A percentile compares a stretch with the other conserved stretches of the same genome.
Conservation (phyloP, 2,113 vertebrate species). For the Nerophis lumbriciformis region DNA sequence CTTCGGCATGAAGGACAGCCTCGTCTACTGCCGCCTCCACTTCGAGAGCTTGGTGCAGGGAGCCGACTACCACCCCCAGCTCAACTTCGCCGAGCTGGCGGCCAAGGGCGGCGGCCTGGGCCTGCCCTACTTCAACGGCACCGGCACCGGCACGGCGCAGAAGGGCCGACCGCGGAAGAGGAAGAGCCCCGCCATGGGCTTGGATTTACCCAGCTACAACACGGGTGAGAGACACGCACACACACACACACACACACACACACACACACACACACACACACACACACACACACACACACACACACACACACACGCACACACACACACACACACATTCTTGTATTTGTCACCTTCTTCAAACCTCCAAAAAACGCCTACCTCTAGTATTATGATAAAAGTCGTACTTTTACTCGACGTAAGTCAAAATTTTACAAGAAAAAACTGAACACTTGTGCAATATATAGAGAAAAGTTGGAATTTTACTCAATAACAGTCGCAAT, state of each 20-base stretch:
- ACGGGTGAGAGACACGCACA: constrained; percentile 78
- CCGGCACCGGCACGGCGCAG: constrained; percentile 89
- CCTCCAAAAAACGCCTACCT: too few species aligned
- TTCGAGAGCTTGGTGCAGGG: constrained; percentile 95
- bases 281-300: not conserved
- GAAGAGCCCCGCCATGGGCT: constrained; percentile 93
- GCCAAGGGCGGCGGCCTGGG: constrained; percentile 86
- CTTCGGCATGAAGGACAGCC: constrained; percentile 98
- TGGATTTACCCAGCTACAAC: constrained; percentile 91
- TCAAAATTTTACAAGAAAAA: too few species aligned
- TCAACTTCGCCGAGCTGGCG: constrained; percentile 95
- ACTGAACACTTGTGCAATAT: too few species aligned
- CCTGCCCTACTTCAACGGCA: constrained; percentile 95
- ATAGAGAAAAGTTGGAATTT: too few species aligned
- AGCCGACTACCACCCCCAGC: constrained; percentile 83
- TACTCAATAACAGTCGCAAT: too few species aligned
- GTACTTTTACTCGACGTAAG: too few species aligned
- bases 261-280: too few species aligned
- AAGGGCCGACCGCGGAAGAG: constrained; percentile 95
- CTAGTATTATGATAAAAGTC: too few species aligned
- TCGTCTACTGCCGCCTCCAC: constrained; percentile 95
- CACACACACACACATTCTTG: not conserved
- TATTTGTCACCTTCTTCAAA: too few species aligned
- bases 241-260: not conserved
- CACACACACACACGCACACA: not conserved